Evolutionary conservation across 2,113 vertebrate species (phyloP).

Genomic region (Nannospalax galili): DNA sequence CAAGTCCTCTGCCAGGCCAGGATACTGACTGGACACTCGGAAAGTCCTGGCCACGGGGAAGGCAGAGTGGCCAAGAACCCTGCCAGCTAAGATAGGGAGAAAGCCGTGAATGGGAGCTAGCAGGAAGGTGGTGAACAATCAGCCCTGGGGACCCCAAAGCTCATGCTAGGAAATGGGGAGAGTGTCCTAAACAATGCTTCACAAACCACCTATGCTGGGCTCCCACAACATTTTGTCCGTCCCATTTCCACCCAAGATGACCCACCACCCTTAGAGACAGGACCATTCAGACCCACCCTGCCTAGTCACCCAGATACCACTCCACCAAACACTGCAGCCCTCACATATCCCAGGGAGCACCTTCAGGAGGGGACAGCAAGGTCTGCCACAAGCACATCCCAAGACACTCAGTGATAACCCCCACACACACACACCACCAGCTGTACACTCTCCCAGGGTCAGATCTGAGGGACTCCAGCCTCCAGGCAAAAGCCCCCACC

Average conservation of each 20-base stretch:
- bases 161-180: background rate
- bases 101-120: constrained; percentile 27
- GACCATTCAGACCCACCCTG: background rate
- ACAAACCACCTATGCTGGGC: background rate
- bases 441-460: background rate
- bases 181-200: background rate
- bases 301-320: background rate
- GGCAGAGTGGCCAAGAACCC: background rate
- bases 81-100: constrained; percentile 5
- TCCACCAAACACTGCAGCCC: background rate
- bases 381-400: background rate
- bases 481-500: background rate
- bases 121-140: background rate
- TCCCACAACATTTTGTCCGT: background rate
- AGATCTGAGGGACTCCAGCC: background rate
- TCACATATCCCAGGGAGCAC: background rate
- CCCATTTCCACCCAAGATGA: background rate
- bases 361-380: background rate
- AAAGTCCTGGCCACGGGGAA: constrained; percentile 5
- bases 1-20: constrained; percentile 60
- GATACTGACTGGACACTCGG: constrained; percentile 26
- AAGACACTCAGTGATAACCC: background rate
- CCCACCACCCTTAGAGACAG: background rate
- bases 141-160: background rate
- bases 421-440: too few species aligned